Conservation (phyloP, 1,140 invertebrate species). For the Penaeus chinensis region DNA sequence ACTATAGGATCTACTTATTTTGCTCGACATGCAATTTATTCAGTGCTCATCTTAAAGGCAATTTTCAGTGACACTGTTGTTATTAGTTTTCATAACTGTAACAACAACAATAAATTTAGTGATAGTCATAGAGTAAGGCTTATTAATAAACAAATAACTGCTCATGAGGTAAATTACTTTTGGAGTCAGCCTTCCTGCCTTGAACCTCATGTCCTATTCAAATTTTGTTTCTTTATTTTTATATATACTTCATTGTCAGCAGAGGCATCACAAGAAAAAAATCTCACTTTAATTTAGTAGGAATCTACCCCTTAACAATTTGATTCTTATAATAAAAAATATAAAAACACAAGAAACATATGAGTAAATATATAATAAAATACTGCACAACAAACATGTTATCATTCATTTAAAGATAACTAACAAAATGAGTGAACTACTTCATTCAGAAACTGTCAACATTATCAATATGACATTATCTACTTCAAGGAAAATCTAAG, state of each 20-base stretch:
- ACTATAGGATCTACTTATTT: slow-evolving; percentile 7
- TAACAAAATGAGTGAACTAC: no score
- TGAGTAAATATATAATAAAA: no score
- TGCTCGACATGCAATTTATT: slow-evolving; percentile 25
- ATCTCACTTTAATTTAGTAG: no score
- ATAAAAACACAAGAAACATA: no score
- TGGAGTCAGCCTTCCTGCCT: slow-evolving; percentile 38
- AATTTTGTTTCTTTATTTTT: slow-evolving; percentile 14
- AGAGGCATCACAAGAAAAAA: background rate
- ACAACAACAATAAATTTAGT: background rate
- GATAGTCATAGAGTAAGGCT: slow-evolving; percentile 11
- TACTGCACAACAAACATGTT: no score
- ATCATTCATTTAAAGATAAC: no score
- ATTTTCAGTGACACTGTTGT: slow-evolving; percentile 14
- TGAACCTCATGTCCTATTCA: slow-evolving; percentile 28
- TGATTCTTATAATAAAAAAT: no score
- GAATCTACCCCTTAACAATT: no score
- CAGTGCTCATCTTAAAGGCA: slow-evolving; percentile 18
- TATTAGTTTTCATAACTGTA: background rate
- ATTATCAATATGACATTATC: no score
- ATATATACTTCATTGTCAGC: slow-evolving; percentile 4
- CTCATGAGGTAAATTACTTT: slow-evolving; percentile 2
- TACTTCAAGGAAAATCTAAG: no score
- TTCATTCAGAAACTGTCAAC: no score
- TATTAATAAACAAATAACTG: slow-evolving; percentile 20